phyloP scores from a whole-genome alignment of 2,888 invertebrate genomes.

The Cybosia mesomella region DNA sequence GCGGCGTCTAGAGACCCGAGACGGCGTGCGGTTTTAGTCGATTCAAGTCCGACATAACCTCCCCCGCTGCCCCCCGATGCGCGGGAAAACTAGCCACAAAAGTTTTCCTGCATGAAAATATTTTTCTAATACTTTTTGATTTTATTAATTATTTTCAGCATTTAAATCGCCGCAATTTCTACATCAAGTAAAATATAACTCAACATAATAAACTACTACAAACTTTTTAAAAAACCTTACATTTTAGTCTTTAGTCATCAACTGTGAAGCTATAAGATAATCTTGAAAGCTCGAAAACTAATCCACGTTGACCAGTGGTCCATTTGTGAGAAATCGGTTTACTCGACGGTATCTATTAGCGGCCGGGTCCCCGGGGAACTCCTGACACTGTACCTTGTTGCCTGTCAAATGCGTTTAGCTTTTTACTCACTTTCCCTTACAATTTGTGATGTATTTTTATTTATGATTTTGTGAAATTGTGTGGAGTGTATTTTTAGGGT shows the following conservation, averaged over 20 bases:
- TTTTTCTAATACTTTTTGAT: too few species aligned
- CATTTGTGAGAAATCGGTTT: constrained; percentile 50
- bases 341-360: constrained; percentile 42
- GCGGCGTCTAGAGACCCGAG: too few species aligned
- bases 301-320: constrained; percentile 50
- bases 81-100: too few species aligned
- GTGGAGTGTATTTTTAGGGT: not conserved
- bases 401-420: constrained; percentile 48
- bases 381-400: constrained; percentile 31
- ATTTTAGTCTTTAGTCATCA: not conserved
- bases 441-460: constrained; percentile 23
- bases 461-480: constrained; percentile 12
- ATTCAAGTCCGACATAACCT: too few species aligned
- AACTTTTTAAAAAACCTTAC: too few species aligned
- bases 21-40: too few species aligned
- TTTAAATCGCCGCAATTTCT: too few species aligned
- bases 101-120: too few species aligned
- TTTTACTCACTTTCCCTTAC: constrained; percentile 45
- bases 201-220: too few species aligned
- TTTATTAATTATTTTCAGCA: too few species aligned
- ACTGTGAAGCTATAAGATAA: constrained; percentile 29
- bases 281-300: constrained; percentile 47
- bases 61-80: too few species aligned
- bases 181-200: too few species aligned
- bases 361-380: constrained; percentile 36